These are phyloP conservation scores for Drosophila formosana DNA, from an alignment of 2,888 invertebrate species.

Conservation along the genomic window DNA sequence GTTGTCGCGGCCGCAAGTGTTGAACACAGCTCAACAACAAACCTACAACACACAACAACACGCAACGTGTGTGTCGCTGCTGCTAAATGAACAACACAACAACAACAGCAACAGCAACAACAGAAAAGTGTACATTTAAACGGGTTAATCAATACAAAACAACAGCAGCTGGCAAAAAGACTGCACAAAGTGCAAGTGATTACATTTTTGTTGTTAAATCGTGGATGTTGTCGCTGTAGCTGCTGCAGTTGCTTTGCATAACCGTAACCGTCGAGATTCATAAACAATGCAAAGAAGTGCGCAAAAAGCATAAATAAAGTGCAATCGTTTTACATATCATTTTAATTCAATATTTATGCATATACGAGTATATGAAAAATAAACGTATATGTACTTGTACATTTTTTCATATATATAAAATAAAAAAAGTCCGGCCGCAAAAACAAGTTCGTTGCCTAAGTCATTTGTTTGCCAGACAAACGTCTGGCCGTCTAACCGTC, in stretches of 20 bases:
- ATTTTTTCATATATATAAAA: constrained; percentile 2
- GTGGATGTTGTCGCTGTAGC: constrained; percentile 4
- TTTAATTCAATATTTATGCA: constrained; percentile 19
- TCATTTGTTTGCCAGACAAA: constrained; percentile 65
- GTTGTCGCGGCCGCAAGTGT: constrained; percentile 80
- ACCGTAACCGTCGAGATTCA: constrained; percentile 45
- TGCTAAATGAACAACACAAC: constrained; percentile 35
- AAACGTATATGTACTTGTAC: neutral
- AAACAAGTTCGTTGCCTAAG: constrained; percentile 77
- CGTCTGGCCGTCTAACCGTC: constrained; percentile 7
- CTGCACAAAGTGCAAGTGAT: constrained; percentile 61
- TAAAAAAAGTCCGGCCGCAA: constrained; percentile 38
- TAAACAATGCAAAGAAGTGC: constrained; percentile 70
- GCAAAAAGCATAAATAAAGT: constrained; percentile 74
- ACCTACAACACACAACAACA: constrained; percentile 17
- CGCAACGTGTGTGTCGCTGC: constrained; percentile 53
- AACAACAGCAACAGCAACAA: constrained; percentile 24
- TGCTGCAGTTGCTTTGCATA: constrained; percentile 40
- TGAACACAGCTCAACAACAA: constrained; percentile 38
- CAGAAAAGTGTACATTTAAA: constrained; percentile 59
- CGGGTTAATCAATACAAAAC: constrained; percentile 71
- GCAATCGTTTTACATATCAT: constrained; percentile 54
- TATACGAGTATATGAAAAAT: constrained; percentile 10
- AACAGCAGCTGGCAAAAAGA: constrained; percentile 32
- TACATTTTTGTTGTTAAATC: constrained; percentile 42